Base-by-base conservation (phyloP, 2,797 vertebrate genomes). In the Delichon dasypus region DNA sequence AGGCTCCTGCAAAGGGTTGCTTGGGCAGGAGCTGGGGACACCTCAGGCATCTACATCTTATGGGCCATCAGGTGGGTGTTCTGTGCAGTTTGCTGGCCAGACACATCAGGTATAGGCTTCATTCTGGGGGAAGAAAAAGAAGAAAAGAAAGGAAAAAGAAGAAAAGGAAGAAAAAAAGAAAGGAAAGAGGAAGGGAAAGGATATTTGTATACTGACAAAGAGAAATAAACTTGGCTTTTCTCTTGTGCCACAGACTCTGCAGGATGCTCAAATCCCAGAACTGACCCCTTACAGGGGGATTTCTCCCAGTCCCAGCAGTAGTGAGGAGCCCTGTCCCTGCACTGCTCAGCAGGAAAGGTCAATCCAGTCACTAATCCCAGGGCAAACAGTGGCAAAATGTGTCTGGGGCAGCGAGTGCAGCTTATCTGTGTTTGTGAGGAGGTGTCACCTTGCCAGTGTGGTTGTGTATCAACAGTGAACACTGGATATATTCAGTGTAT, bases 331-430 rank as follows among this genome's bases (percentile, higher is more conserved):
- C 53, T 67, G 12, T 79, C 50, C 51, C 23, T 11, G 61, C 8
- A 0, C 55, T n/a, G 73, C 76, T 38, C 71, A 22, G 57, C 36
- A 48, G 78, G n/a, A 87, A 77, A 74, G 53, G 66, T 74, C 85
- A 12, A 11, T 32, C 5, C 4, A 74, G n/a, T 26, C 94, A 30
- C 34, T 32, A 74, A 93, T 82, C 83, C 75, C 75, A 82, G 64
- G 55, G 71, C 78, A 87, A 93, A 87, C 67, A 85, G 81, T 27
- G 85, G 79, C 83, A 72, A 80, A 92, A 71, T 7, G 18, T 51
- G 74, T 47, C 53, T 38, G 2, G 5, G 71, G 34, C 36, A 40
- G 72, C 2, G 58, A 89, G 34, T 13, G 45, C 38, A 53, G 67
- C 51, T 85, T 68, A 82, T 82, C 94, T 34, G 45, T 82, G 42